Conservation (phyloP, 2,797 vertebrate species). For the Hippopotamyrus pictus region DNA sequence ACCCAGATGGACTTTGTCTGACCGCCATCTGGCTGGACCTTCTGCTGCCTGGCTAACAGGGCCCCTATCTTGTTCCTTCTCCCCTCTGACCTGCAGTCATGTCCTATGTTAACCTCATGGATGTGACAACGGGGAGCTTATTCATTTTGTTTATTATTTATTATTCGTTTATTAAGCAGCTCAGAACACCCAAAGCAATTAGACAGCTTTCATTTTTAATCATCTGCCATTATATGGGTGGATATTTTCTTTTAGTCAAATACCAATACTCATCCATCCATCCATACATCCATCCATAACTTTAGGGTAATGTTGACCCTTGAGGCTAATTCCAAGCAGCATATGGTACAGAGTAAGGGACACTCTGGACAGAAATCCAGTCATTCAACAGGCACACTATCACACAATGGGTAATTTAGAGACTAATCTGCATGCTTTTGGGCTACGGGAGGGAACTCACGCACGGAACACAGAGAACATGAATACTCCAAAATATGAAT, state of each 20-base stretch:
- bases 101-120: neutral
- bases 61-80: neutral
- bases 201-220: neutral
- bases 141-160: neutral
- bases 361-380: neutral
- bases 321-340: neutral
- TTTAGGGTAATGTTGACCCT: neutral
- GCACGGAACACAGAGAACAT: neutral
- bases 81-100: neutral
- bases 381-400: neutral
- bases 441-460: neutral
- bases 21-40: neutral
- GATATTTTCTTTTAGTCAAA: neutral
- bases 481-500: neutral
- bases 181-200: neutral
- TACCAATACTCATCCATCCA: neutral
- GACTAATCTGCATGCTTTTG: neutral
- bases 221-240: neutral
- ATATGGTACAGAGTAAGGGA: neutral
- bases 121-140: neutral
- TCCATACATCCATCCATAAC: neutral
- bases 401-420: neutral
- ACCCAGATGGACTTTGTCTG: neutral
- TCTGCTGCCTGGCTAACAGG: neutral
- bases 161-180: neutral